Conservation (phyloP, 2,797 vertebrate genomes). For the Ibycter americanus region DNA sequence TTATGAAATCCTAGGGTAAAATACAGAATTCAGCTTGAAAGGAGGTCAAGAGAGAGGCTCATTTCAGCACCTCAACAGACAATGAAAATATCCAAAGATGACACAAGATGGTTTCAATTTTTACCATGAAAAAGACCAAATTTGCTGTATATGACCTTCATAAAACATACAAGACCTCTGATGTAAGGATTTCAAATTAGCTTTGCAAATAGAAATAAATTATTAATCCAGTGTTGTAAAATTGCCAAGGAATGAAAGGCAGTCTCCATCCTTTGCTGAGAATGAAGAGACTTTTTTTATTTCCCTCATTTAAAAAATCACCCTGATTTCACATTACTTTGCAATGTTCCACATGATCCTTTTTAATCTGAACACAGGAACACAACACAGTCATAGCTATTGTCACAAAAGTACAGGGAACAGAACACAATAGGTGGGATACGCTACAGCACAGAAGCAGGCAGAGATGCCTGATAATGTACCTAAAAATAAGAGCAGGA, state of each 20-base stretch:
- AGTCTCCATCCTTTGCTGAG: not conserved
- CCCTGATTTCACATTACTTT: not conserved
- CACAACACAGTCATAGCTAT: not conserved
- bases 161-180: not conserved
- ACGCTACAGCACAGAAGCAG: not conserved
- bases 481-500: conserved; percentile 35
- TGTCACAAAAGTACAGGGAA: not conserved
- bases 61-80: not conserved
- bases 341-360: not conserved
- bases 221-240: not conserved
- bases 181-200: not conserved
- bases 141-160: not conserved
- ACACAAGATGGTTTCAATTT: not conserved
- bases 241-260: not conserved
- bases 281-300: not conserved
- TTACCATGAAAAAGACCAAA: not conserved
- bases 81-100: not conserved
- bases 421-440: conserved; percentile 15
- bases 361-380: not conserved
- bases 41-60: not conserved
- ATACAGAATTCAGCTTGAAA: conserved; percentile 5
- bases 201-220: conserved; percentile 19
- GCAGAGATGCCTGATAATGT: not conserved
- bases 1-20: conserved; percentile 72
- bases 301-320: not conserved